Evolutionary conservation across 2,113 vertebrate species (phyloP).

Genomic region (Talpa occidentalis): DNA sequence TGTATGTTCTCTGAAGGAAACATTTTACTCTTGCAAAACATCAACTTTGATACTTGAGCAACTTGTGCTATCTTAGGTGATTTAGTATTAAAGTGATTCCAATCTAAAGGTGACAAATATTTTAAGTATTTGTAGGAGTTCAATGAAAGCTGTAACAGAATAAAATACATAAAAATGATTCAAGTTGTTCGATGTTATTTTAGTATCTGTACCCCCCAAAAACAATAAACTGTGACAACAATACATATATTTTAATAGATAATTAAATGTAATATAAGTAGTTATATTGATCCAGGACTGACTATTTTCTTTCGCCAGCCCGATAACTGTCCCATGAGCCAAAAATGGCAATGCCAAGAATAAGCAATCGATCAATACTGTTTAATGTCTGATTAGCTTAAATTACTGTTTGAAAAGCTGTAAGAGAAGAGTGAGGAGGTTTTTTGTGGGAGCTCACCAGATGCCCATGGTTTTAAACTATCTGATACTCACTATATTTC

Average conservation of each 20-base stretch:
- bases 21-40: conserved; percentile 5
- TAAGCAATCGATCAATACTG: neutral
- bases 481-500: neutral
- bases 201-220: neutral
- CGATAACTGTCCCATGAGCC: neutral
- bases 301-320: neutral
- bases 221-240: neutral
- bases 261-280: conserved; percentile 40
- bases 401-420: neutral
- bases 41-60: neutral
- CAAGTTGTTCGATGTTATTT: conserved; percentile 23
- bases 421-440: neutral
- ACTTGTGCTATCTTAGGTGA: neutral
- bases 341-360: neutral
- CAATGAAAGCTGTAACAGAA: neutral
- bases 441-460: neutral
- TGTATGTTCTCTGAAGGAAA: conserved; percentile 21
- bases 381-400: neutral
- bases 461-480: neutral
- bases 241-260: neutral
- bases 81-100: conserved; percentile 24
- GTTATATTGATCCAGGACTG: conserved; percentile 9
- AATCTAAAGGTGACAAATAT: neutral
- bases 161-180: conserved; percentile 14
- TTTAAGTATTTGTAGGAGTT: neutral